Base-by-base conservation (phyloP, 35 echinoderm and acorn worm genomes). In the Diadema setosum region DNA sequence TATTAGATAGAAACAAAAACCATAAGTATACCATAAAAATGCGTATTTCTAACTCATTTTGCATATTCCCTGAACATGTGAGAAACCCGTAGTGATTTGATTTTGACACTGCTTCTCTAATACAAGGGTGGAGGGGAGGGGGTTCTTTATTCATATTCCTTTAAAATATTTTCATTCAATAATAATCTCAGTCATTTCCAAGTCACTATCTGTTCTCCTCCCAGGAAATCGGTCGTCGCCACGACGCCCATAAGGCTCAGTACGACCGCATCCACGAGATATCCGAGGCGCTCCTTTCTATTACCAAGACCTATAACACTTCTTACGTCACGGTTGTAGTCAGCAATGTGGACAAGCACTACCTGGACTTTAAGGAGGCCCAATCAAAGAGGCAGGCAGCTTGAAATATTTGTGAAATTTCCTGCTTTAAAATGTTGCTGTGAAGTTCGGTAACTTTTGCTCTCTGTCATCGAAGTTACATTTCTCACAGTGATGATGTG, bases 301-400 rank as follows among this genome's bases (percentile, higher is more conserved):
- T 90, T 70, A 73, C 85, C 27, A 97, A 97, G 58, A 87, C 83
- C 3, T 90, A 82, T 44, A 88, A 93, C 75, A 86, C 95, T 8
- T 84, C 91, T 18, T 93, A 87, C 45, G 91, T 97, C n/a, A 69
- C 87, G 17, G 55, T 56, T 37, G 91, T 97, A 5, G 24, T 97
- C 70, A 93, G 82, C 39, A 97, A 93, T 60, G 80, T 93, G 12
- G 91, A 93, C 70, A 81, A 87, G 15, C 93, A 97, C 85, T 96
- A 76, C 44, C 65, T 65, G 12, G 85, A 88, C 69, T 88, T 96
- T 64, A 85, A 96, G 55, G 90, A 96, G 65, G 94, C 85, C 6
- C 67, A 91, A 6, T 81, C 75, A 23, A 75, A 88, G 84, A 96
- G 94, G 94, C 92, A 46, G 83, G 48, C 20, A 52, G n/a, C n/a